Percentiles rank a stretch among this genome's conserved stretches.
These are phyloP conservation scores for Crypturellus tataupa DNA, from an alignment of 2,797 vertebrate species.

Conservation along the genomic window DNA sequence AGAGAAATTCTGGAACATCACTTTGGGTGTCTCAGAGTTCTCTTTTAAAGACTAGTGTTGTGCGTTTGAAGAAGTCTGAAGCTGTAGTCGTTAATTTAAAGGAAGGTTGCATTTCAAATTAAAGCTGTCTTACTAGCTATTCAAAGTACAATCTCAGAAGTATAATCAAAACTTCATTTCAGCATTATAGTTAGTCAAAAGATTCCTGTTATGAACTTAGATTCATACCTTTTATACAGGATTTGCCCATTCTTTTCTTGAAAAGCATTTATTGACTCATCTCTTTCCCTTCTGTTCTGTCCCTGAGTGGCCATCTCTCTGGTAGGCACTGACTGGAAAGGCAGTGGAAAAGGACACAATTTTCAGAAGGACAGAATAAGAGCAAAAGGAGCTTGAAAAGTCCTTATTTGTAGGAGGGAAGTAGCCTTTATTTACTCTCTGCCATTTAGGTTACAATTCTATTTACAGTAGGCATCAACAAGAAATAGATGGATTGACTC, in stretches of 20 bases:
- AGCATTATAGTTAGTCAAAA: background rate
- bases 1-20: background rate
- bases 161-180: conserved; percentile 18
- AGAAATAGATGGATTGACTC: background rate
- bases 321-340: background rate
- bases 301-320: background rate
- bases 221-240: background rate
- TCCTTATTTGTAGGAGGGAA: background rate
- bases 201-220: background rate
- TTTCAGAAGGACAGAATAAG: background rate
- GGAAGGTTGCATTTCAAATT: background rate
- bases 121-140: conserved; percentile 7
- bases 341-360: background rate
- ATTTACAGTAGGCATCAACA: background rate
- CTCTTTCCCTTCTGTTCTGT: background rate
- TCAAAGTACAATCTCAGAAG: background rate
- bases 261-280: background rate
- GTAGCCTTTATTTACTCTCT: background rate
- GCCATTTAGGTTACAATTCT: background rate
- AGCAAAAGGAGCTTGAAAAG: background rate
- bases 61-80: background rate
- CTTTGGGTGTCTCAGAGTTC: background rate
- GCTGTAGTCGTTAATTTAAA: conserved; percentile 12
- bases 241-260: background rate
- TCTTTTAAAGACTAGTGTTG: background rate